Evolutionary conservation across 2,888 invertebrate genomes (phyloP), one percentile per base, ranked within the genome.

Genomic region (Drosophila infuscata): DNA sequence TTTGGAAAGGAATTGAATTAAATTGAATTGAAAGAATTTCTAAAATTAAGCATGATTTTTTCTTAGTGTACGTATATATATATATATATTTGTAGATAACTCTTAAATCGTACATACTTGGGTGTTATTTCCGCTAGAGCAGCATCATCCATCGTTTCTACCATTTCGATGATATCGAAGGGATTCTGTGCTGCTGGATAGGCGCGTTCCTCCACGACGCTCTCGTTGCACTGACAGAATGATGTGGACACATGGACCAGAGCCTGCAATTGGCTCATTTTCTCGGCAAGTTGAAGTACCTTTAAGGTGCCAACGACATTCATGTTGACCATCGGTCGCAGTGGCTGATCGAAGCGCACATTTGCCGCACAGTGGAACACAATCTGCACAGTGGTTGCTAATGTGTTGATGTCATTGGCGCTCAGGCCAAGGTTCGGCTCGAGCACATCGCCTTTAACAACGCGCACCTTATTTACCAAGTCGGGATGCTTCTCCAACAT

Each of bases 191-290:
- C 93, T 0, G 96, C 94, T 0, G 95, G 95, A 92, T 99, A 99
- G 38, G 96, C 94, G 59, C 94, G 95, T 93, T 99, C 99, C 83
- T 98, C 97, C 25, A 99, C 91, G 0, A 95, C 93, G 0, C 94
- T 94, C 80, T 97, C 95, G 83, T 97, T 96, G 91, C 98, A 98
- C 91, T 98, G 98, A 81, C 98, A 97, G 93, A 98, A 99, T 0
- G 98, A 96, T 0, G 99, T 99, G 0, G 98, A 98, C 0, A 98
- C 96, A 92, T 99, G 98, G 3, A 98, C 94, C 82, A 98, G 95
- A 0, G 95, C 95, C 92, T 94, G 94, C 60, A 98, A 94, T 38
- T 96, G 95, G 78, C 94, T 94, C 94, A 96, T 95, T 77, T 94
- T 94, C 88, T 96, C 96, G 68, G 97, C 97, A 56, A 98, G 93